Conservation (phyloP, 2,888 invertebrate genomes). For the Drosophila antonietae region DNA sequence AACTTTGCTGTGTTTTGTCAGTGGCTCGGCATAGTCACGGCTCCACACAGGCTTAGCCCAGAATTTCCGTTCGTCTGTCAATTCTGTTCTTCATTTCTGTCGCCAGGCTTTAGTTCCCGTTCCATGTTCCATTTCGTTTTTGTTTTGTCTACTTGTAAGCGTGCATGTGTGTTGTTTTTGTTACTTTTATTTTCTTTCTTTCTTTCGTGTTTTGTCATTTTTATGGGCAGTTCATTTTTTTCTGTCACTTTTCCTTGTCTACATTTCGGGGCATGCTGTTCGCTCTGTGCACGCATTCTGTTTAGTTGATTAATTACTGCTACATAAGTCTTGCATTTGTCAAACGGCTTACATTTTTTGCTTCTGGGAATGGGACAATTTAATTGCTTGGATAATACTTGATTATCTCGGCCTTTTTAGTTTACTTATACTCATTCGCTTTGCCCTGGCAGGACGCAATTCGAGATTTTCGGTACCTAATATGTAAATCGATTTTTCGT, state of each 20-base stretch:
- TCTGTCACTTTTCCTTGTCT: conserved; percentile 43
- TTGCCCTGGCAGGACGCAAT: neutral
- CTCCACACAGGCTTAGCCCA: conserved; percentile 51
- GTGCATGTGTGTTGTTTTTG: conserved; percentile 18
- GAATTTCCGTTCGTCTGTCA: conserved; percentile 58
- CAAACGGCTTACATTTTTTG: conserved; percentile 37
- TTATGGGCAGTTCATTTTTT: conserved; percentile 53
- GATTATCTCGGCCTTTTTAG: conserved; percentile 38
- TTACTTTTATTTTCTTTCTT: neutral
- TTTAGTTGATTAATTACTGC: conserved; percentile 59
- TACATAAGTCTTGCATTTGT: conserved; percentile 51
- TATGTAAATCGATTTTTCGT: conserved; percentile 47
- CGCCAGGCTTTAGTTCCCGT: conserved; percentile 26
- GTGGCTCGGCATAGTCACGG: conserved; percentile 32
- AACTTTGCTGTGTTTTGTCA: conserved; percentile 53
- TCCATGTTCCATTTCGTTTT: conserved; percentile 33
- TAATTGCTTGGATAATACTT: conserved; percentile 59
- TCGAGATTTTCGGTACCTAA: conserved; percentile 27
- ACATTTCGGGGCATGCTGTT: conserved; percentile 24
- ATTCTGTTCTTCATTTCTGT: conserved; percentile 14
- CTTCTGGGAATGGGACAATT: conserved; percentile 14
- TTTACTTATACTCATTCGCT: conserved; percentile 10
- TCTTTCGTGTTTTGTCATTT: conserved; percentile 48
- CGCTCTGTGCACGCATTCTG: conserved; percentile 37
- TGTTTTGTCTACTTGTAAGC: conserved; percentile 51